Percentiles rank a stretch among this genome's conserved stretches.
Evolutionary conservation across 2,113 vertebrate genomes (phyloP).

Genomic region (Limanda limanda): DNA sequence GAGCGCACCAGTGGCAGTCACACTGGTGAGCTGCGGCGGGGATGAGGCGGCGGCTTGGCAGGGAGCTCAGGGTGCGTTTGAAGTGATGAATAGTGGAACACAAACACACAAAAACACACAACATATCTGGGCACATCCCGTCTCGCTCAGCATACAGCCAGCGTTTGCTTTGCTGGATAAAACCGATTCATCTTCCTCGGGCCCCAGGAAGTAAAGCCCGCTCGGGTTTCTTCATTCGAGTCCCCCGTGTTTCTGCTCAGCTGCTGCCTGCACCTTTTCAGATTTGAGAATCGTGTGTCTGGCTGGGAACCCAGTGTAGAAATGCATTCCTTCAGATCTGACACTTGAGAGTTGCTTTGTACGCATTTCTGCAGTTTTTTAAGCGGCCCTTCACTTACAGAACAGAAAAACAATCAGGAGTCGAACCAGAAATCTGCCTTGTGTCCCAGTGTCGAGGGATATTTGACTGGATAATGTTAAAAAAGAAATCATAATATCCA

Average conservation of each 20-base stretch:
- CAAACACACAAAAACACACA: slow-evolving; percentile 66
- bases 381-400: neutral
- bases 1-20: slow-evolving; percentile 53
- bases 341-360: slow-evolving; percentile 19
- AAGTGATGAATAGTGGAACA: slow-evolving; percentile 71
- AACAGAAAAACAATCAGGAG: neutral
- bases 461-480: too few relatives aligned
- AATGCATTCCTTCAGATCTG: slow-evolving; percentile 16
- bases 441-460: too few relatives aligned
- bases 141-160: slow-evolving; percentile 50
- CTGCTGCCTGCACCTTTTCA: slow-evolving; percentile 41
- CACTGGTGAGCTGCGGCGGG: slow-evolving; percentile 50
- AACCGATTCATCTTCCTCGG: slow-evolving; percentile 60
- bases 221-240: neutral
- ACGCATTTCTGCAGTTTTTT: slow-evolving; percentile 2
- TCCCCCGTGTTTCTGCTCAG: slow-evolving; percentile 21
- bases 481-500: too few relatives aligned
- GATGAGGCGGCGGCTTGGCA: slow-evolving; percentile 64
- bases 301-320: slow-evolving; percentile 24
- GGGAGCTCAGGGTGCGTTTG: slow-evolving; percentile 57
- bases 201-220: slow-evolving; percentile 35
- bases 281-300: slow-evolving; percentile 16
- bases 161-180: slow-evolving; percentile 47
- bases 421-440: too few relatives aligned
- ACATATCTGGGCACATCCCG: slow-evolving; percentile 57